Conservation (phyloP, 1,140 invertebrate species). For the Coboldia fuscipes region DNA sequence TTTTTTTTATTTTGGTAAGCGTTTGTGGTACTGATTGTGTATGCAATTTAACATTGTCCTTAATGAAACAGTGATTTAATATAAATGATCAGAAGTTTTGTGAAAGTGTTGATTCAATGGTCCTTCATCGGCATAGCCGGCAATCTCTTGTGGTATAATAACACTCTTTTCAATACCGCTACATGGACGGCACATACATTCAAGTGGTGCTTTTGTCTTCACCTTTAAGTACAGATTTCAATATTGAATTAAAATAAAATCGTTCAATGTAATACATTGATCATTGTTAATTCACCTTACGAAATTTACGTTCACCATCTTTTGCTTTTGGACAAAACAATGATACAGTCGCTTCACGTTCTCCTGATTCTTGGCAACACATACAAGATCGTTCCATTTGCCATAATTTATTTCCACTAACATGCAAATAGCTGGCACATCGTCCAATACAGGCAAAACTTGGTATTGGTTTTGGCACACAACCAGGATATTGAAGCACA, state of each 20-base stretch:
- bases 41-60: too few species aligned
- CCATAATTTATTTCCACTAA: slow-evolving; percentile 80
- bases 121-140: slow-evolving; percentile 62
- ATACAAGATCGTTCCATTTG: slow-evolving; percentile 87
- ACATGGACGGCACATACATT: slow-evolving; percentile 87
- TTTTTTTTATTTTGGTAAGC: too few species aligned
- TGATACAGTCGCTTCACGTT: slow-evolving; percentile 70
- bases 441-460: slow-evolving; percentile 80
- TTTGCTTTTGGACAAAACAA: slow-evolving; percentile 76
- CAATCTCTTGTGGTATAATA: slow-evolving; percentile 75
- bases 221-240: too few species aligned
- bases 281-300: slow-evolving; percentile 45
- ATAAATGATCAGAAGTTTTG: too few species aligned
- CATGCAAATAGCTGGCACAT: slow-evolving; percentile 82
- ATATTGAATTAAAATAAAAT: too few species aligned
- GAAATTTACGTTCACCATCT: slow-evolving; percentile 60
- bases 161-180: slow-evolving; percentile 69
- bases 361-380: slow-evolving; percentile 85
- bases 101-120: slow-evolving; percentile 49
- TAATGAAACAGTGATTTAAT: too few species aligned
- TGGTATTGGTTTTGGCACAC: slow-evolving; percentile 79
- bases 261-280: too few species aligned
- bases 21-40: too few species aligned
- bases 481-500: slow-evolving; percentile 76
- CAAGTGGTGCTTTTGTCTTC: slow-evolving; percentile 69